Percentiles rank a stretch among this genome's conserved stretches.
Conservation (phyloP, 2,797 vertebrate species). For the Erpetoichthys calabaricus region DNA sequence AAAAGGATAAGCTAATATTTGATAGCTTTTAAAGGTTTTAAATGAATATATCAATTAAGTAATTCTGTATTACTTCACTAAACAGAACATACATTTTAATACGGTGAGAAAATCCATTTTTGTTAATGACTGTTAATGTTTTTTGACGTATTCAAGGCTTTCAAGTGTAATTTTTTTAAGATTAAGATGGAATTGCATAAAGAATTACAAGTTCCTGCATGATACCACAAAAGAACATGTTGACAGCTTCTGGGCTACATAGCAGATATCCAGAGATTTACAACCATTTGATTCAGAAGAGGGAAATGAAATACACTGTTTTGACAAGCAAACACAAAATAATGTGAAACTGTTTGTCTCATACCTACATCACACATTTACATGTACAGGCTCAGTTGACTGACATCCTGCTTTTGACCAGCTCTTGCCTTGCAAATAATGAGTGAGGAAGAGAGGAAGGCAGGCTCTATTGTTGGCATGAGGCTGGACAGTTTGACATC, state of each 20-base stretch:
- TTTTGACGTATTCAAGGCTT: slow-evolving; percentile 18
- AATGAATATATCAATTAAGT: no score
- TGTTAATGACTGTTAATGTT: no score
- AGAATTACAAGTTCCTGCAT: slow-evolving; percentile 45
- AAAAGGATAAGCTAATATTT: no score
- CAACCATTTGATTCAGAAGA: slow-evolving; percentile 23
- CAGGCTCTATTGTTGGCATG: no score
- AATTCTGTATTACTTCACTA: no score
- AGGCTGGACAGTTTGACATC: no score
- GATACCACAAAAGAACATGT: slow-evolving; percentile 29
- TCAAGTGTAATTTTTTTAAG: slow-evolving; percentile 27
- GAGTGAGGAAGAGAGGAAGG: no score
- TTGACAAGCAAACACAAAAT: slow-evolving; percentile 32
- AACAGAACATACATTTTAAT: no score
- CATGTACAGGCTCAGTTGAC: background rate
- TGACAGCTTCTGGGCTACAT: slow-evolving; percentile 31
- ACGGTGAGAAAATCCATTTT: no score
- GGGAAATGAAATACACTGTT: slow-evolving; percentile 28
- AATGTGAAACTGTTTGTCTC: slow-evolving; percentile 20
- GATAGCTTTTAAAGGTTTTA: no score
- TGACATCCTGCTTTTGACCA: no score
- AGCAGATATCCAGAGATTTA: slow-evolving; percentile 34
- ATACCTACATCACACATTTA: background rate
- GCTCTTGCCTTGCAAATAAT: no score
- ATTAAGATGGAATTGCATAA: slow-evolving; percentile 31